phyloP scores from a whole-genome alignment of 2,113 vertebrate genomes.

The Platichthys flesus region DNA sequence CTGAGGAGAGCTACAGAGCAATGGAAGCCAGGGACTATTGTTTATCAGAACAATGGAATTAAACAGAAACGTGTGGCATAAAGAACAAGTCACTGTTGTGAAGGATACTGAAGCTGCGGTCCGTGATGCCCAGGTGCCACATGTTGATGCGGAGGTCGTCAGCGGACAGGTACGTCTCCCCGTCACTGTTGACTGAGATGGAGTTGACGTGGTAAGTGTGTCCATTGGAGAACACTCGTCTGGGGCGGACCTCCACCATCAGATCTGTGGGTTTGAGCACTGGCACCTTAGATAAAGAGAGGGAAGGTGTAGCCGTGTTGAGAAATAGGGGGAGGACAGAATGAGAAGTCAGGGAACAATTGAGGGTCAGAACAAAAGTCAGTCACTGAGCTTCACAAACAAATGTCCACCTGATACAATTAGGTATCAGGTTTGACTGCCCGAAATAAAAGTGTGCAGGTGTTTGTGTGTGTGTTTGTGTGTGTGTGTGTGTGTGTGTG shows the following conservation, averaged over 20 bases:
- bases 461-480: not conserved
- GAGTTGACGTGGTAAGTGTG: slow-evolving; percentile 96
- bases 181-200: slow-evolving; percentile 95
- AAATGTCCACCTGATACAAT: slow-evolving; percentile 13
- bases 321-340: not conserved
- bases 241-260: slow-evolving; percentile 95
- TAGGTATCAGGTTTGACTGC: not conserved
- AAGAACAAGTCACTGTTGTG: not conserved
- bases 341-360: not conserved
- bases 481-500: not conserved
- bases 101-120: slow-evolving; percentile 98
- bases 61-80: not conserved
- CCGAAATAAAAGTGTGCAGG: slow-evolving; percentile 13
- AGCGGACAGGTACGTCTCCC: slow-evolving; percentile 92
- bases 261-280: slow-evolving; percentile 92
- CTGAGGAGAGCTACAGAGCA: not conserved
- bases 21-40: not conserved
- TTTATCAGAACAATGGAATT: not conserved
- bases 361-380: not conserved
- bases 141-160: slow-evolving; percentile 96
- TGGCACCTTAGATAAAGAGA: slow-evolving; percentile 82
- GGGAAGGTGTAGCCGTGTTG: not conserved
- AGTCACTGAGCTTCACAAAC: not conserved
- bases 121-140: slow-evolving; percentile 96
- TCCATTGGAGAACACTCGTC: slow-evolving; percentile 91